Percentiles rank a stretch among this genome's conserved stretches.
Conservation (phyloP, 2,888 invertebrate genomes). For the Platypus cylindrus region DNA sequence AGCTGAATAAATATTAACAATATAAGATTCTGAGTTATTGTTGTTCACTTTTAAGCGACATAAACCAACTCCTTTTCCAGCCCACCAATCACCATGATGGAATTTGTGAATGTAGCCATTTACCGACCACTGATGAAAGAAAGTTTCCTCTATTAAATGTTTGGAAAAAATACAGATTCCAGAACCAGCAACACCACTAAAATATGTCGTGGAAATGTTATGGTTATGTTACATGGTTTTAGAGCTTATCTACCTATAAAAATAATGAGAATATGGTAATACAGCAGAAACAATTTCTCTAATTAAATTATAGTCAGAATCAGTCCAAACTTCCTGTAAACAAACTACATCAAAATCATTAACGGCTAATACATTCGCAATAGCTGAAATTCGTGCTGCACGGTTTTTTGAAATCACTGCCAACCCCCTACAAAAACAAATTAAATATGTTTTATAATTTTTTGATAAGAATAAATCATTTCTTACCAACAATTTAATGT, state of each 20-base stretch:
- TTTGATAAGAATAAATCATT: too few relatives aligned
- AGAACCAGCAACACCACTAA: slow-evolving; percentile 78
- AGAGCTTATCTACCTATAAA: slow-evolving; percentile 58
- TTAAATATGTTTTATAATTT: neutral
- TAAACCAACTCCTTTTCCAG: slow-evolving; percentile 86
- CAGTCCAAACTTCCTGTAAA: slow-evolving; percentile 89
- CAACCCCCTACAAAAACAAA: slow-evolving; percentile 56
- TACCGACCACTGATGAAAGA: slow-evolving; percentile 85
- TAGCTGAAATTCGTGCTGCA: slow-evolving; percentile 56
- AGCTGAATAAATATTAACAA: slow-evolving; percentile 78
- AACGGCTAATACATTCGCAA: slow-evolving; percentile 52
- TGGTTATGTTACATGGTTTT: neutral
- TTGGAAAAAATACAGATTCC: slow-evolving; percentile 79
- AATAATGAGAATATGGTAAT: slow-evolving; percentile 80
- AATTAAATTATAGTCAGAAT: slow-evolving; percentile 65
- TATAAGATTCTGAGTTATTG: slow-evolving; percentile 50
- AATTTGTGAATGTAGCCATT: slow-evolving; percentile 94
- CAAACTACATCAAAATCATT: slow-evolving; percentile 78
- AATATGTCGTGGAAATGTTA: neutral
- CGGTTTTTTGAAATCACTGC: slow-evolving; percentile 62
- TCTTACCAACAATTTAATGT: slow-evolving; percentile 34
- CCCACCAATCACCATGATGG: slow-evolving; percentile 98
- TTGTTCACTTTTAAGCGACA: slow-evolving; percentile 59
- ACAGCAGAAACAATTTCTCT: slow-evolving; percentile 46
- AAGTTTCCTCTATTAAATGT: slow-evolving; percentile 69